Base-by-base conservation (phyloP, 2,888 invertebrate genomes). In the Hyles lineata region DNA sequence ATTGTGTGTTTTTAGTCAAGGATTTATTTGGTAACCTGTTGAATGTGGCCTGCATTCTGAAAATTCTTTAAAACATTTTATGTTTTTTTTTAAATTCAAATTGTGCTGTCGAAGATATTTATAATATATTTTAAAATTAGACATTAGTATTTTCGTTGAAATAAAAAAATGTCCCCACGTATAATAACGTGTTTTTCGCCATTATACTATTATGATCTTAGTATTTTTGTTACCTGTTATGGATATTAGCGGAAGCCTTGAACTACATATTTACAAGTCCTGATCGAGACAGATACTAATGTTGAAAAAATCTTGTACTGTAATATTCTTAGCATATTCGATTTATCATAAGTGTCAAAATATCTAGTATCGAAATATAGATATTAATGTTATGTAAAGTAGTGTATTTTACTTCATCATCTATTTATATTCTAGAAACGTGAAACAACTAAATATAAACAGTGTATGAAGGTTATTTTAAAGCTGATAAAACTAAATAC, bases 231-330 rank as follows among this genome's bases (percentile, higher is more conserved):
- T 23, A 67, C 43, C 32, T 19, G 21, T 23, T 32, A 67, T 67
- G 43, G 63, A 67, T 67, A 67, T 21, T 67, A 67, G 43, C 50
- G 7, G 15, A 67, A 50, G 23, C 67, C 67, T 67, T 67, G 67
- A 15, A 43, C 63, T 35, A 35, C n/a, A 29, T 35, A n/a, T 43
- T n/a, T 19, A 35, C 11, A 35, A 63, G 43, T 63, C 63, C 63
- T 35, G 35, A n/a, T 35, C 63, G n/a, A 63, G 32, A 25, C 23
- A 50, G 7, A 67, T 1, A 67, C 61, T n/a, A 55, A n/a, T 55
- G 29, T 61, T 25, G 29, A 25, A 1, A 67, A 11, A 67, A 50
- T 23, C 43, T 67, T 50, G 21, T 7, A 50, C 43, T 17, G 15
- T 21, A 21, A 23, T 62, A 62, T n/a, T 11, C 17, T 43, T 15